Base-by-base conservation (phyloP, 2,888 invertebrate species). In the Lasiommata megera region DNA sequence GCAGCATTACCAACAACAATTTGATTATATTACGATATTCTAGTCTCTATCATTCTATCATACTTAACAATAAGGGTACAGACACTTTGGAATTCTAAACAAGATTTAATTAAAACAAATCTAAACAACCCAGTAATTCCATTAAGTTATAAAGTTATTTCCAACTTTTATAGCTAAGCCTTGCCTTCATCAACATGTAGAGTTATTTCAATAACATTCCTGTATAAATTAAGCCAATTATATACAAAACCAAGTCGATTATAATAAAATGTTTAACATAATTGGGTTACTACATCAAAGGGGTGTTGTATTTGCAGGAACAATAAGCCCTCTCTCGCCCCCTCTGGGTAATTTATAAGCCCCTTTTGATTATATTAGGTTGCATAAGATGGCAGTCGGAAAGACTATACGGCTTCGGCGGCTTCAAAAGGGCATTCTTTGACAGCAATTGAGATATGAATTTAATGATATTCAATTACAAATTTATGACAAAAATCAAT, bases 271-370 rank as follows among this genome's bases (percentile, higher is more conserved):
- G 41, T 51, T 46, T 56, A 50, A 31, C 41, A 41, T 56, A 56
- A 56, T 51, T 46, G 18, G 56, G 38, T 52, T 51, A 46, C 51
- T 51, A 29, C 52, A 52, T 41, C 31, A 31, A 40, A 41, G 31
- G 28, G 28, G 36, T 43, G 37, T n/a, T 17, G 14, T 37, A 50
- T 44, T 51, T 52, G n/a, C 17, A 18, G 17, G 31, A 38, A 41
- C 52, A 51, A 50, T 37, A 56, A 52, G 44, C 18, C 56, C 56
- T 11, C 34, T 56, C 41, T 56, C 44, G 36, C 50, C 56, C 23
- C 44, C 36, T 38, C 44, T 9, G 31, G 12, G 17, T 52, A 52
- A 29, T 52, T 52, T 44, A 44, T 44, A 56, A 56, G 50, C 23
- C 51, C 56, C 56, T 41, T 40, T 46, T 46, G 31, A 51, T 56